These are phyloP conservation scores for Gulo gulo DNA, from an alignment of 2,113 vertebrate species.

Conservation along the genomic window DNA sequence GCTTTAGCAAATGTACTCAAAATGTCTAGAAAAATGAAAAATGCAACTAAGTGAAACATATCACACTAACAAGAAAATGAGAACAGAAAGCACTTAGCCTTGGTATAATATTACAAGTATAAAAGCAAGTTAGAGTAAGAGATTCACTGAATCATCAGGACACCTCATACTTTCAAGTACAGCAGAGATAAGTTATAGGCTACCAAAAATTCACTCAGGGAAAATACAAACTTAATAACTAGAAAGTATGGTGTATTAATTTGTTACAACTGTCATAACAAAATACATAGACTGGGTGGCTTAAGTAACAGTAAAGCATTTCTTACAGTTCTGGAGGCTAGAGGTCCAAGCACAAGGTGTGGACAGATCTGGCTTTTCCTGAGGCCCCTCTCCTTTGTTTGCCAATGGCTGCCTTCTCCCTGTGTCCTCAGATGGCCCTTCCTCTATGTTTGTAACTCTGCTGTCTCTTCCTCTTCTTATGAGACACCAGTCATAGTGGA, in stretches of 20 bases:
- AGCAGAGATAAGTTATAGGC: background rate
- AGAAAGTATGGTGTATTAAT: too few relatives aligned
- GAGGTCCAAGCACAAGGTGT: background rate
- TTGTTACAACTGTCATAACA: background rate
- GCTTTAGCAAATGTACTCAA: conserved; percentile 40
- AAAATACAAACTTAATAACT: background rate
- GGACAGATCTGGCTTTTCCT: background rate
- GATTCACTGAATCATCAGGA: background rate
- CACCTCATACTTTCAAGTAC: background rate
- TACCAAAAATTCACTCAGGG: background rate
- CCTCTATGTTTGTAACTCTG: background rate
- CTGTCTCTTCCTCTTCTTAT: background rate
- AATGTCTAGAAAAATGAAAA: conserved; percentile 50
- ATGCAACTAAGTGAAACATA: conserved; percentile 28
- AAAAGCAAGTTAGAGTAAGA: background rate
- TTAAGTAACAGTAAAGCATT: background rate
- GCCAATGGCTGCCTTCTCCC: background rate
- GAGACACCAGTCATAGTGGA: background rate
- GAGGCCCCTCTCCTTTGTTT: background rate
- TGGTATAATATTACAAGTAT: background rate
- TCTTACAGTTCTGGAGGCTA: background rate
- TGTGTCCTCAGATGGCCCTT: background rate
- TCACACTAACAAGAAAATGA: conserved; percentile 24
- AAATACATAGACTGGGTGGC: background rate
- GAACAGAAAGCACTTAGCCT: background rate